Conservation (phyloP, 2,113 vertebrate genomes). For the Leptocoma aspasia region DNA sequence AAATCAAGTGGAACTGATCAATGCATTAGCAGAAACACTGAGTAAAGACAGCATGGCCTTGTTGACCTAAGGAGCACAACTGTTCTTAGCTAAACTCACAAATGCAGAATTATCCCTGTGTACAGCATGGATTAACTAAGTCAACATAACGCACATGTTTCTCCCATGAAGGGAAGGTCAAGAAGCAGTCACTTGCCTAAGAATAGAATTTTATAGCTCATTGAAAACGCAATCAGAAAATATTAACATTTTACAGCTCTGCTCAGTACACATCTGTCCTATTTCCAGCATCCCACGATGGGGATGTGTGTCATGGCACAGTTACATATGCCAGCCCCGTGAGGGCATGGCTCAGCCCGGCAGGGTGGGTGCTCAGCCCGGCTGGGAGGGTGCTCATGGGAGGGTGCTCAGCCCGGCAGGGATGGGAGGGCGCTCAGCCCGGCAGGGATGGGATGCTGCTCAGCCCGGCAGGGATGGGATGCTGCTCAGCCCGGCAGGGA, state of each 20-base stretch:
- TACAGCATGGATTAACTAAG: neutral
- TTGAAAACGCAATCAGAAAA: neutral
- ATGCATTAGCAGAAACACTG: neutral
- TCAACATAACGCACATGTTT: neutral
- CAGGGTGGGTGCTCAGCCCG: no score
- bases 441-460: no score
- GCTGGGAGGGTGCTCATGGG: no score
- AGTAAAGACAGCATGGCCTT: neutral
- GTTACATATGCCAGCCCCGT: neutral
- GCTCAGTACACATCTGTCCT: neutral
- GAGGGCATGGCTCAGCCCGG: no score
- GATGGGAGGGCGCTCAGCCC: slow-evolving; percentile 74
- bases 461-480: no score
- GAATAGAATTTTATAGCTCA: neutral
- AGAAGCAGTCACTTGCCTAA: neutral
- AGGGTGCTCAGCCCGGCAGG: no score
- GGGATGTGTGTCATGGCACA: neutral
- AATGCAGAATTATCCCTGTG: neutral
- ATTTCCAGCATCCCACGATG: neutral
- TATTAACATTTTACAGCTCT: neutral
- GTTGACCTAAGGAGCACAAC: neutral
- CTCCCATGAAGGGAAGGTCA: neutral
- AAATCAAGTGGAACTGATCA: neutral
- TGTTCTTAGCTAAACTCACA: neutral
- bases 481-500: no score